These are phyloP conservation scores for Halictus rubicundus DNA, from an alignment of 1,140 invertebrate species.

Conservation along the genomic window DNA sequence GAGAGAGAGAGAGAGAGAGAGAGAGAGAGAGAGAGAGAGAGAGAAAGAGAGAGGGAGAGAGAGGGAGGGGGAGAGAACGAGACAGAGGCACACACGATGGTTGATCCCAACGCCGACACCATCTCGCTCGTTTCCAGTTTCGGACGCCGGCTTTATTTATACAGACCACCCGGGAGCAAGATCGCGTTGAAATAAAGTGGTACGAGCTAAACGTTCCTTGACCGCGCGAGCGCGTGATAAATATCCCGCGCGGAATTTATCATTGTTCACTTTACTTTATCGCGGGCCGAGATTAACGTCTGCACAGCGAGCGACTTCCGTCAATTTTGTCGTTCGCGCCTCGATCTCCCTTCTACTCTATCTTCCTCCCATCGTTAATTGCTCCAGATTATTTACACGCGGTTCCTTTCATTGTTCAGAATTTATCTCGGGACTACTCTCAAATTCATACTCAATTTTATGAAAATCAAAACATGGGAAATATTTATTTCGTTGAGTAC, in stretches of 20 bases:
- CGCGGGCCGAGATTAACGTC: conserved; percentile 39
- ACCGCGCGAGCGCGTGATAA: conserved; percentile 58
- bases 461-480: no score
- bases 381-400: not conserved
- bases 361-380: not conserved
- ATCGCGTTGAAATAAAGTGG: conserved; percentile 66
- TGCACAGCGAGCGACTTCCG: conserved; percentile 11
- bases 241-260: conserved; percentile 78
- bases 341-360: not conserved
- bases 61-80: not conserved
- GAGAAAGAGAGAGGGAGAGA: not conserved
- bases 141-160: conserved; percentile 70
- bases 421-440: no score
- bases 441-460: no score
- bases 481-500: no score
- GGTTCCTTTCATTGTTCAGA: no score
- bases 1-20: not conserved
- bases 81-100: not conserved
- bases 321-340: conserved; percentile 20
- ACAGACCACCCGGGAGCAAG: conserved; percentile 68
- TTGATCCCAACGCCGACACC: conserved; percentile 41
- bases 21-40: no score
- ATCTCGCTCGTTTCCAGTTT: conserved; percentile 65
- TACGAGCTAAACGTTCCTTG: conserved; percentile 73
- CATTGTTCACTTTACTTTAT: conserved; percentile 62